A percentile compares a stretch with the other conserved stretches of the same genome.
Conservation (phyloP, 2,797 vertebrate species). For the Steatocranus sp. region DNA sequence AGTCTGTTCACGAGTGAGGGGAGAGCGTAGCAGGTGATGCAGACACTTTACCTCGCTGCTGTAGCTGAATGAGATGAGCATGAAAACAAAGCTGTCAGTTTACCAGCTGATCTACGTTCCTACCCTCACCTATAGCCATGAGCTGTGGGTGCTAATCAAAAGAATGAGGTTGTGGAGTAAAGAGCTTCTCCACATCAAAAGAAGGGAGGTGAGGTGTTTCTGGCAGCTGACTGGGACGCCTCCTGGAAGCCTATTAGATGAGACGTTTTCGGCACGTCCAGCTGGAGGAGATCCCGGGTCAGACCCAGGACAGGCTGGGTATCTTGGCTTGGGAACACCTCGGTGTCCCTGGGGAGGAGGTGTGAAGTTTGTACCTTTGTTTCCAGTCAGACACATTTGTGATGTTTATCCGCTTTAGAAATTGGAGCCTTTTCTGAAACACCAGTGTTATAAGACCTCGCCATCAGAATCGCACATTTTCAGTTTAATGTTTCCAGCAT, state of each 20-base stretch:
- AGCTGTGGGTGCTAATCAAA: background rate
- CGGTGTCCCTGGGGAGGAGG: fast-evolving
- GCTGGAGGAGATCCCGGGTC: background rate
- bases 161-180: background rate
- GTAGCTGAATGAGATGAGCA: background rate
- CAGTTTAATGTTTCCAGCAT: background rate
- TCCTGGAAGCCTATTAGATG: background rate
- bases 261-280: background rate
- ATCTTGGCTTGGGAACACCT: background rate
- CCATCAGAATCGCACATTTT: background rate
- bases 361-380: background rate
- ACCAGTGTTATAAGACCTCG: background rate
- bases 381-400: background rate
- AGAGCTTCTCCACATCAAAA: background rate
- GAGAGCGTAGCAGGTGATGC: background rate
- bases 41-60: background rate
- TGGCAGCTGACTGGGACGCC: background rate
- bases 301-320: background rate
- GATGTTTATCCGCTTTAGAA: background rate
- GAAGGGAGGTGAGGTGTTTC: background rate
- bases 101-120: background rate
- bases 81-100: background rate
- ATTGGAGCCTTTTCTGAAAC: background rate
- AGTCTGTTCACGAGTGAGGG: background rate
- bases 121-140: background rate